A percentile compares a stretch with the other conserved stretches of the same genome.
These are phyloP conservation scores for Stenodera caucasica DNA, from an alignment of 2,888 invertebrate genomes.

Conservation along the genomic window DNA sequence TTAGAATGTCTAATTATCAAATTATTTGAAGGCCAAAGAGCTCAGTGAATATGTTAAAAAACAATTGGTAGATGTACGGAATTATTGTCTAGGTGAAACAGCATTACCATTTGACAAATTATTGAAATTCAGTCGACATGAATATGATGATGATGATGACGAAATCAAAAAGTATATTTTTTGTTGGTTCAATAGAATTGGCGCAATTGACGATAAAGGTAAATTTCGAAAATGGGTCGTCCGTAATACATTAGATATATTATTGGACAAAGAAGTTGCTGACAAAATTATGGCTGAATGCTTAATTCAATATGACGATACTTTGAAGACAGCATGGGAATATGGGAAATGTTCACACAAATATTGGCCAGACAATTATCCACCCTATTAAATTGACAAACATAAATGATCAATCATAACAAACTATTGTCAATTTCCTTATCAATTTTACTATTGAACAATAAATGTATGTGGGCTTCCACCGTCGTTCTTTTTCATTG, in stretches of 20 bases:
- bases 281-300: conserved; percentile 49
- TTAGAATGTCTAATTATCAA: too few species aligned
- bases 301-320: background rate
- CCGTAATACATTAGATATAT: conserved; percentile 53
- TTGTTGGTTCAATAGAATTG: conserved; percentile 58
- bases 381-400: conserved; percentile 2
- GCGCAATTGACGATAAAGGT: conserved; percentile 51
- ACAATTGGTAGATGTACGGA: background rate
- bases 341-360: conserved; percentile 26
- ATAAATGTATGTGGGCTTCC: too few species aligned
- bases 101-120: background rate
- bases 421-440: too few species aligned
- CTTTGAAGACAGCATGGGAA: conserved; percentile 13
- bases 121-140: background rate
- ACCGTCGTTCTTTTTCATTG: too few species aligned
- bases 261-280: conserved; percentile 53
- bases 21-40: background rate
- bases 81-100: background rate
- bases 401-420: too few species aligned
- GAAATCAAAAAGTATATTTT: conserved; percentile 55
- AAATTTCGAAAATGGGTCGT: conserved; percentile 46
- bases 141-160: conserved; percentile 47
- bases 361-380: conserved; percentile 21
- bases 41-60: background rate
- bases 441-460: too few species aligned